Conservation (phyloP, 2,888 invertebrate species). For the Acleris sparsana region DNA sequence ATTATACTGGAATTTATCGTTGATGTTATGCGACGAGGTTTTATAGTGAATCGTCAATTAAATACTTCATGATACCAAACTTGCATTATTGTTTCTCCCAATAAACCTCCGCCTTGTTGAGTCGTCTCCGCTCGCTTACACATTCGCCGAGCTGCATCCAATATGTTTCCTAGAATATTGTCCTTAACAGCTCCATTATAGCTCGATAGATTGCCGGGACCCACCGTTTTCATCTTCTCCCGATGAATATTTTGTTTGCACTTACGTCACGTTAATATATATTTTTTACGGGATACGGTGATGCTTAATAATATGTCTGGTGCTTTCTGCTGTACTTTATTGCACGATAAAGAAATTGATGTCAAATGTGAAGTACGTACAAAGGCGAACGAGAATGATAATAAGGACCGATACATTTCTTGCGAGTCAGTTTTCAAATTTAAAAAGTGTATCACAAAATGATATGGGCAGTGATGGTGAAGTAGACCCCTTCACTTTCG, state of each 20-base stretch:
- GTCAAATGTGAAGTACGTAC: too few relatives aligned
- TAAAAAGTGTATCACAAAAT: too few relatives aligned
- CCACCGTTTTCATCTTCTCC: constrained; percentile 47
- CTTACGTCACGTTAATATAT: constrained; percentile 24
- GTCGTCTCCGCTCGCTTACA: constrained; percentile 76
- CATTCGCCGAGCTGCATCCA: constrained; percentile 81
- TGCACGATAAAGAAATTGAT: too few relatives aligned
- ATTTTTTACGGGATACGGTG: background rate
- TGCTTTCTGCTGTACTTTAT: background rate
- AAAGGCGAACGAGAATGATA: too few relatives aligned
- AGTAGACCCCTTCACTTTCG: too few relatives aligned
- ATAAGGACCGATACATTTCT: too few relatives aligned
- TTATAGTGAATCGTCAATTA: too few relatives aligned
- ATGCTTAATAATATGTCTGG: too few relatives aligned
- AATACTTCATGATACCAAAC: background rate
- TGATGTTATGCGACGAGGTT: too few relatives aligned
- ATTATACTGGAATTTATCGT: too few relatives aligned
- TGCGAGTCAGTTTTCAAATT: too few relatives aligned
- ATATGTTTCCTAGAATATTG: constrained; percentile 81
- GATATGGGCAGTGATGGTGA: too few relatives aligned
- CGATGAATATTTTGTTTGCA: constrained; percentile 70
- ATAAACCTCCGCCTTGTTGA: constrained; percentile 46
- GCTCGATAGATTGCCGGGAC: constrained; percentile 58
- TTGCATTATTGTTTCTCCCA: constrained; percentile 35
- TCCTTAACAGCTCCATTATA: constrained; percentile 83